Percentiles rank a stretch among this genome's conserved stretches.
These are phyloP conservation scores for Gila robusta DNA, from an alignment of 2,797 vertebrate genomes.

Conservation along the genomic window DNA sequence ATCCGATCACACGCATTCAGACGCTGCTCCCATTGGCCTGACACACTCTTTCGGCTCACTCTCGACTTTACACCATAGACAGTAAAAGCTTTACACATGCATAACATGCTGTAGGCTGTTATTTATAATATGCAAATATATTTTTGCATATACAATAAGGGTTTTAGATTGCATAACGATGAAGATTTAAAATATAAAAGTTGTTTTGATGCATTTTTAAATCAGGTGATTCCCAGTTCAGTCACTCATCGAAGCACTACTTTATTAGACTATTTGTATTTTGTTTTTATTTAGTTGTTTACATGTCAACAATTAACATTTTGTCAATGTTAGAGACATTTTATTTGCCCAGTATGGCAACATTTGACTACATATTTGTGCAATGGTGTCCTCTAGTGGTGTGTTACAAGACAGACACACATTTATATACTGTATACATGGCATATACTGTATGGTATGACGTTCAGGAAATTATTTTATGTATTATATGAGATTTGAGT, in stretches of 20 bases:
- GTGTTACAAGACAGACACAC: neutral
- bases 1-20: neutral
- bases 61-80: neutral
- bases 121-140: neutral
- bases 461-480: too few species aligned
- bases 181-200: neutral
- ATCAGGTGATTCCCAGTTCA: neutral
- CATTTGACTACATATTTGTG: neutral
- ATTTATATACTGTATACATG: too few species aligned
- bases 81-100: neutral
- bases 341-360: neutral
- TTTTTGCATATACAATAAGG: neutral
- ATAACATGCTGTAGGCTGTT: neutral
- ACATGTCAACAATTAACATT: neutral
- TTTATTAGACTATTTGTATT: neutral
- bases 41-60: neutral
- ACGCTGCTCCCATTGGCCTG: slow-evolving; percentile 9
- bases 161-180: neutral
- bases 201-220: neutral
- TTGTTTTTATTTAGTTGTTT: neutral
- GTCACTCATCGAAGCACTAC: neutral
- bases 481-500: too few species aligned
- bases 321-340: neutral
- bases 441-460: too few species aligned
- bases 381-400: slow-evolving; percentile 22